A percentile compares a stretch with the other conserved stretches of the same genome.
Evolutionary conservation across 2,113 vertebrate genomes (phyloP).

Genomic region (Platysternon megacephalum): DNA sequence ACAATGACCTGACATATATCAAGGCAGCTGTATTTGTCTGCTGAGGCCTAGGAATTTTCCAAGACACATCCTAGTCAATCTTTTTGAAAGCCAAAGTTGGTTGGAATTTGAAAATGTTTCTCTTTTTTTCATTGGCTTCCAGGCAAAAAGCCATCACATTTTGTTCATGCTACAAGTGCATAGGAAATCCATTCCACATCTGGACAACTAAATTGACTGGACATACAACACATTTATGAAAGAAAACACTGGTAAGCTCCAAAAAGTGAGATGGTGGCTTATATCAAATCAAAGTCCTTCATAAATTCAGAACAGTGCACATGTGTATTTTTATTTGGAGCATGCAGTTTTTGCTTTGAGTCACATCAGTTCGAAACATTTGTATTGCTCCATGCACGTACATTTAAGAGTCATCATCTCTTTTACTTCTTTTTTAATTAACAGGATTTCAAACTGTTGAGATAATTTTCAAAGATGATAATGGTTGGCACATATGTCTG

Average conservation of each 20-base stretch:
- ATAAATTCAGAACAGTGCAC: not conserved
- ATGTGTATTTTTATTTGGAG: conserved; percentile 35
- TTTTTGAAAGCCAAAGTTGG: conserved; percentile 2
- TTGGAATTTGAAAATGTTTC: conserved; percentile 28
- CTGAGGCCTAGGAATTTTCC: conserved; percentile 46
- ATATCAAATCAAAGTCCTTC: not conserved
- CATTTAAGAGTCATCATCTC: conserved; percentile 12
- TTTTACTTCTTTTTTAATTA: conserved; percentile 14
- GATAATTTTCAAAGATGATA: conserved; percentile 29
- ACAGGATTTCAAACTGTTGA: conserved; percentile 33
- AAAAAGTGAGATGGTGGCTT: conserved; percentile 12
- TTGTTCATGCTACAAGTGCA: conserved; percentile 22
- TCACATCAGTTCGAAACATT: conserved; percentile 45
- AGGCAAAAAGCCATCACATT: conserved; percentile 24
- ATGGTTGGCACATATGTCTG: conserved; percentile 9
- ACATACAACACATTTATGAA: conserved; percentile 28
- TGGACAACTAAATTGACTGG: conserved; percentile 40
- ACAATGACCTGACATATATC: not conserved
- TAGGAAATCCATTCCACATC: conserved; percentile 42
- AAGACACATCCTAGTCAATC: conserved; percentile 22
- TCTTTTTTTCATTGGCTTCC: conserved; percentile 42
- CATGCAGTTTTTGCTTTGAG: conserved; percentile 22
- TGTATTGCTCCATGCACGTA: conserved; percentile 25
- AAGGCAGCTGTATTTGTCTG: conserved; percentile 4
- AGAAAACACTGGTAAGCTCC: conserved; percentile 54